Percentiles rank a stretch among this genome's conserved stretches.
Conservation (phyloP, 1,140 invertebrate species). For the Papilio machaon region DNA sequence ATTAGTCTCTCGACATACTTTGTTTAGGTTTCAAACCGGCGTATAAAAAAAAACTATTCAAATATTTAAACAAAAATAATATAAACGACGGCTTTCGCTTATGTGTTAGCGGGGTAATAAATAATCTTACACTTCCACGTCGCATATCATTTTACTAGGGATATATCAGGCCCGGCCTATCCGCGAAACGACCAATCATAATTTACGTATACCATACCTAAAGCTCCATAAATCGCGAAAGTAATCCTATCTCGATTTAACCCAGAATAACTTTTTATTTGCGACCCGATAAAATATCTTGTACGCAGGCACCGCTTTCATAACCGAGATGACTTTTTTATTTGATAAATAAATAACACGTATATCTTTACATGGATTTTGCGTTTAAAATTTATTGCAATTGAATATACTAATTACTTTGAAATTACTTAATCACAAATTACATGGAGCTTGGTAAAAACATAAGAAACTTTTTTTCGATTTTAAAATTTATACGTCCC, state of each 20-base stretch:
- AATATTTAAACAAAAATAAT: conserved; percentile 77
- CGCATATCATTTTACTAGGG: conserved; percentile 73
- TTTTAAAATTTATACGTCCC: no score
- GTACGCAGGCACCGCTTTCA: not conserved
- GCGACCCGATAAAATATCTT: conserved; percentile 47
- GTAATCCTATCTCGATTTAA: conserved; percentile 55
- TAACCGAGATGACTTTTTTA: conserved; percentile 24
- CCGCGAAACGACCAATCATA: conserved; percentile 67
- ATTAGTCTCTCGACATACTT: conserved; percentile 77
- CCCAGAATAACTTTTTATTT: conserved; percentile 48
- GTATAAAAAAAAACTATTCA: conserved; percentile 75
- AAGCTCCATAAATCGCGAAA: conserved; percentile 58
- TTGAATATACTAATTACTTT: no score
- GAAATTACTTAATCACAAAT: no score
- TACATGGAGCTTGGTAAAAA: not conserved
- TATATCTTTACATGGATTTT: not conserved
- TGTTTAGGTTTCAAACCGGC: conserved; percentile 73
- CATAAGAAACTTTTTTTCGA: no score
- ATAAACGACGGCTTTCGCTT: conserved; percentile 76
- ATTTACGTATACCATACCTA: conserved; percentile 60
- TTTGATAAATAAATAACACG: conserved; percentile 4
- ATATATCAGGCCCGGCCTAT: conserved; percentile 69
- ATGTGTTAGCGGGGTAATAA: conserved; percentile 74
- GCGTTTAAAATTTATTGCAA: not conserved
- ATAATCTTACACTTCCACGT: conserved; percentile 74